phyloP scores from a whole-genome alignment of 2,113 vertebrate genomes.

The Camelus dromedarius region DNA sequence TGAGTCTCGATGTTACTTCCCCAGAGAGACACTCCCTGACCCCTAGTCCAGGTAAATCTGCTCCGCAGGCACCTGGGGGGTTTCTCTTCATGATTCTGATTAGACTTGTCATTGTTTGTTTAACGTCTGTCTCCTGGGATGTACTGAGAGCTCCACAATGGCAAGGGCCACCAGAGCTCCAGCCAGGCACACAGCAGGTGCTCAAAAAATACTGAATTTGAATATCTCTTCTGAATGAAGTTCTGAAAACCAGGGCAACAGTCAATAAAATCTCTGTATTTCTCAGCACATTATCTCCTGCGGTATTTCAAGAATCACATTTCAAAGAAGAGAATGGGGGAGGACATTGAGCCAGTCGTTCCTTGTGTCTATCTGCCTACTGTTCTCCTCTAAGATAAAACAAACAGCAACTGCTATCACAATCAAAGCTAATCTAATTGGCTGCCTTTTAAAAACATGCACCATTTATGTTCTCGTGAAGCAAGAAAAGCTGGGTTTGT shows the following conservation, averaged over 20 bases:
- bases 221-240: constrained; percentile 11
- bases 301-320: constrained; percentile 4
- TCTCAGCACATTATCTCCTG: not conserved
- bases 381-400: constrained; percentile 7
- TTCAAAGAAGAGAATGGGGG: not conserved
- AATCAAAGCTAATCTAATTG: not conserved
- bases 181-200: not conserved
- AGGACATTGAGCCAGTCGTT: not conserved
- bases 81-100: not conserved
- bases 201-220: not conserved
- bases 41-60: not conserved
- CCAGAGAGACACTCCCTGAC: not conserved
- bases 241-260: not conserved
- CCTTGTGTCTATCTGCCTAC: not conserved
- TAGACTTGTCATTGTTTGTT: not conserved
- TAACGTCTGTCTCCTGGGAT: not conserved
- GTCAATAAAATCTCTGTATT: not conserved
- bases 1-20: not conserved
- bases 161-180: not conserved
- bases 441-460: constrained; percentile 1
- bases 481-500: not conserved
- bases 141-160: not conserved
- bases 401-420: not conserved
- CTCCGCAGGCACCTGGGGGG: not conserved
- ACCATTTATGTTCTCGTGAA: not conserved